Evolutionary conservation across 2,113 vertebrate species (phyloP).

Genomic region (Lontra canadensis): DNA sequence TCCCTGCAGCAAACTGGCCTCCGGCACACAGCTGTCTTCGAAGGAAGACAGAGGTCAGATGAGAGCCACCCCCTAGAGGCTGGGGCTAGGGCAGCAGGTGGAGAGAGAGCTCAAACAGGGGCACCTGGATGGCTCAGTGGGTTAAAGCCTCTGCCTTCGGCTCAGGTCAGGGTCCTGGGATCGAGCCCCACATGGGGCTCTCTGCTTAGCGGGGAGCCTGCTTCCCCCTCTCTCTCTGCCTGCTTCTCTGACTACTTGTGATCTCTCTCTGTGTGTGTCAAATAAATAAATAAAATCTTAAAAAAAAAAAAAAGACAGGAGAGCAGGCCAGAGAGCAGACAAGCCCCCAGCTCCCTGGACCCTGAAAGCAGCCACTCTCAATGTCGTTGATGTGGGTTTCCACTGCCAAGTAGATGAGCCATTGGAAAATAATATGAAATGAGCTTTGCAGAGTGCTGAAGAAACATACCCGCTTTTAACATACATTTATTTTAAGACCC

Average conservation of each 20-base stretch:
- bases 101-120: neutral
- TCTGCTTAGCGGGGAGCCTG: no score
- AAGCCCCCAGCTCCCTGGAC: no score
- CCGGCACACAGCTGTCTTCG: neutral
- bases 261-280: no score
- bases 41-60: neutral
- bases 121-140: no score
- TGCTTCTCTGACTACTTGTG: no score
- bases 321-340: neutral
- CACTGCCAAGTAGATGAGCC: neutral
- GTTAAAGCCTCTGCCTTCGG: no score
- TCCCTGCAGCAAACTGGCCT: neutral
- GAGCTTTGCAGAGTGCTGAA: neutral
- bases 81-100: neutral
- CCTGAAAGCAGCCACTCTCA: neutral
- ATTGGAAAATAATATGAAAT: neutral
- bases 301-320: no score
- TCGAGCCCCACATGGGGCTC: rapidly evolving
- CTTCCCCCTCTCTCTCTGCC: no score
- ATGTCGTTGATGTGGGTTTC: neutral
- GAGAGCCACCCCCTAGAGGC: neutral
- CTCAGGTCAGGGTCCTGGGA: no score
- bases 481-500: neutral
- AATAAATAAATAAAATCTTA: no score
- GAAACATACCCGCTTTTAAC: neutral